These are phyloP conservation scores for Castor canadensis DNA, from an alignment of 2,113 vertebrate species.

Conservation along the genomic window DNA sequence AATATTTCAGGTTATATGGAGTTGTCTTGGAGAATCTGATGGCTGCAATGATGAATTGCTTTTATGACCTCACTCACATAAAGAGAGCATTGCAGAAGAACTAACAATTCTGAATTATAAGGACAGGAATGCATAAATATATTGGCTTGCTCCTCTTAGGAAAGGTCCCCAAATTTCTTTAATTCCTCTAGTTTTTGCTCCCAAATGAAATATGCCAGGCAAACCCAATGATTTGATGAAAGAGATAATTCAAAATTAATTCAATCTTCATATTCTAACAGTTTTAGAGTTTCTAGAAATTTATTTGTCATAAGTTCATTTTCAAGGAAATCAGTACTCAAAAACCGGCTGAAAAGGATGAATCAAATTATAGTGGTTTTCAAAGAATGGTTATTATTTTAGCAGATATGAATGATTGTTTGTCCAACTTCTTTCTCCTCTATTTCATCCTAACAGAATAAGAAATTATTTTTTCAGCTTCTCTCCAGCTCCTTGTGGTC, in stretches of 20 bases:
- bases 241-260: slow-evolving; percentile 39
- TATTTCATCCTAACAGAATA: background rate
- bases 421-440: background rate
- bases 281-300: slow-evolving; percentile 16
- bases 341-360: slow-evolving; percentile 6
- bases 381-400: background rate
- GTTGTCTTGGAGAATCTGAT: slow-evolving; percentile 74
- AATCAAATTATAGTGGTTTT: background rate
- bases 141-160: background rate
- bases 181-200: background rate
- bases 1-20: slow-evolving; percentile 61
- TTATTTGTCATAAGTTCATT: slow-evolving; percentile 4
- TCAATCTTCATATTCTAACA: background rate
- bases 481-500: background rate
- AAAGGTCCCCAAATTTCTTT: background rate
- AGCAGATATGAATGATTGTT: background rate
- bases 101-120: slow-evolving; percentile 52
- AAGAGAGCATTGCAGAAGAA: slow-evolving; percentile 51
- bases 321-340: slow-evolving; percentile 17
- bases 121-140: slow-evolving; percentile 42
- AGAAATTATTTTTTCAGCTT: background rate
- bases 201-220: background rate
- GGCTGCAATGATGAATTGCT: slow-evolving; percentile 63
- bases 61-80: slow-evolving; percentile 62
- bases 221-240: slow-evolving; percentile 2